These are phyloP conservation scores for Dryobates pubescens DNA, from an alignment of 2,797 vertebrate species.

Conservation along the genomic window DNA sequence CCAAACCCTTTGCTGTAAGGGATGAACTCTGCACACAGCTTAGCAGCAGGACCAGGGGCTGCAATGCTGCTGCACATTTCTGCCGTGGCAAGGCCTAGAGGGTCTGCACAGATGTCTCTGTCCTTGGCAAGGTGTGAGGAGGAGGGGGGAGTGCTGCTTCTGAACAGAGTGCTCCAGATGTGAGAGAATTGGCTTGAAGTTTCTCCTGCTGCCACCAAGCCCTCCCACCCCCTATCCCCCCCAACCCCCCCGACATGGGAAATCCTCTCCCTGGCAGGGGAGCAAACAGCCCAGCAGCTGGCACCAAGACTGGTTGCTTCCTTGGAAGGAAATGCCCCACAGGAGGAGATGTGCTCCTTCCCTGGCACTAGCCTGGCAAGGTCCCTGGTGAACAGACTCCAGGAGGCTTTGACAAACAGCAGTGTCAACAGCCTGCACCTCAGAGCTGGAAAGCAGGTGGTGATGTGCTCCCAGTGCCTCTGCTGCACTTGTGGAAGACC, in stretches of 20 bases:
- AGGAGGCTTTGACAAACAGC: not conserved
- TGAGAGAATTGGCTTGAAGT: not conserved
- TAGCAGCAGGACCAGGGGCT: not conserved
- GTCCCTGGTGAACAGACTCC: not conserved
- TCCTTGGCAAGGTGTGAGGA: not conserved
- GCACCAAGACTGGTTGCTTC: not conserved
- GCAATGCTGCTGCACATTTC: not conserved
- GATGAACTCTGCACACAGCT: not conserved
- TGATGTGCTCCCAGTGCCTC: not conserved
- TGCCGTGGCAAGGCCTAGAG: not conserved
- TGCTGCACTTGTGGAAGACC: not conserved
- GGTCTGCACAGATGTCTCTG: not conserved
- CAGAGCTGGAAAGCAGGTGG: not conserved
- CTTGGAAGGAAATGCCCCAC: not conserved
- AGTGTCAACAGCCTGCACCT: not conserved
- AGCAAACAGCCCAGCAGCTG: not conserved
- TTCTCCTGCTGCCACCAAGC: not conserved
- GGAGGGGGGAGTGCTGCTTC: not conserved
- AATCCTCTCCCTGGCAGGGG: not conserved
- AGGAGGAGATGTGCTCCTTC: not conserved
- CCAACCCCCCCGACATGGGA: not conserved
- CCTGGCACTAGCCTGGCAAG: not conserved
- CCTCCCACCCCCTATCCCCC: no score
- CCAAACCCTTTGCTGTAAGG: not conserved
- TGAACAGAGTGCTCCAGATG: not conserved